A percentile compares a stretch with the other conserved stretches of the same genome.
These are phyloP conservation scores for Drosophila paucipuncta DNA, from an alignment of 2,888 invertebrate species.

Conservation along the genomic window DNA sequence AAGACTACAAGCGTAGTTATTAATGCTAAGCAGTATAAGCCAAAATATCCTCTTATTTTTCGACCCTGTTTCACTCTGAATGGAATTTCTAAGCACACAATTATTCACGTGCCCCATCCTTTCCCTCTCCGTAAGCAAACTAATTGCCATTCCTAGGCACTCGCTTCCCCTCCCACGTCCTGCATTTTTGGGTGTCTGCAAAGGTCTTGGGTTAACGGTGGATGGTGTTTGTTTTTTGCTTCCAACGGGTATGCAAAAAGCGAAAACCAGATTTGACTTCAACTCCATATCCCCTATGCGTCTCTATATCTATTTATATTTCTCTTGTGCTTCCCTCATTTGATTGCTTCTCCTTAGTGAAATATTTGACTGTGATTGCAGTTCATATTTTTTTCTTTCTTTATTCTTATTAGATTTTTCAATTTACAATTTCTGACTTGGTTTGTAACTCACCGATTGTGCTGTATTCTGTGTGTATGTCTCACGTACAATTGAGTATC, in stretches of 20 bases:
- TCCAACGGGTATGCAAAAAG: constrained; percentile 21
- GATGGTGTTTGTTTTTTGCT: constrained; percentile 5
- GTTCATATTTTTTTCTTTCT: constrained; percentile 13
- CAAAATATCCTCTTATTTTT: not conserved
- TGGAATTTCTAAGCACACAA: constrained; percentile 17
- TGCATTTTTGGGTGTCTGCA: constrained; percentile 3
- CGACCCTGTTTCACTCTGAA: not conserved
- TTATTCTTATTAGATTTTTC: constrained; percentile 10
- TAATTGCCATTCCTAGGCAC: constrained; percentile 26
- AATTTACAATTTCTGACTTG: constrained; percentile 18
- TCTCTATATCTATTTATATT: not conserved
- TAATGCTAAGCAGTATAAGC: not conserved
- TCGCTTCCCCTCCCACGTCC: no score
- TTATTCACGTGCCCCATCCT: constrained; percentile 13
- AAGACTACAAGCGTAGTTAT: not conserved
- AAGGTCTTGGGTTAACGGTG: constrained; percentile 34
- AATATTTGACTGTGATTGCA: constrained; percentile 46
- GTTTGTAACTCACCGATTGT: constrained; percentile 10
- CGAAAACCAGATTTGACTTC: constrained; percentile 2
- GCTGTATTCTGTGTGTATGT: not conserved
- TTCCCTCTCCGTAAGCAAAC: constrained; percentile 1
- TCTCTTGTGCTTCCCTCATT: not conserved
- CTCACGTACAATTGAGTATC: not conserved
- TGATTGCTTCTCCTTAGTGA: constrained; percentile 21
- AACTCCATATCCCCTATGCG: not conserved